Evolutionary conservation across 2,888 invertebrate species (phyloP), one percentile per base, ranked within the genome.

Genomic region (Drosophila pseudotakahashii): DNA sequence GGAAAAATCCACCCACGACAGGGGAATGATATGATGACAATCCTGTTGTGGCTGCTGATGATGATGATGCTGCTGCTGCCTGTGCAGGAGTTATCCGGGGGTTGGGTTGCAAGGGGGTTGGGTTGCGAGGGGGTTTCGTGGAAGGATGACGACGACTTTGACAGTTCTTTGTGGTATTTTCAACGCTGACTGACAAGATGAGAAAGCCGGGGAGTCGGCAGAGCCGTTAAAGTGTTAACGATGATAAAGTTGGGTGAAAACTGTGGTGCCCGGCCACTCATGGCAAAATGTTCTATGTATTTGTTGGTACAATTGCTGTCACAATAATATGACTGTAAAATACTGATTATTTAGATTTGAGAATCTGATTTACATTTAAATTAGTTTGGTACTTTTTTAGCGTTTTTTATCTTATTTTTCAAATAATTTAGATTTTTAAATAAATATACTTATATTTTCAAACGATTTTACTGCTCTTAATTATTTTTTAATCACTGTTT

Each of bases 111-210:
- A n/a, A 41, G 26, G 26, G 26, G 26, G 5, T 26, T 26, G 39
- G 41, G 19, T 62, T 51, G 11, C 3, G 10, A 16, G 37, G 39
- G 37, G 44, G 50, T 36, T 57, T 41, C 19, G 55, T 60, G 61
- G 61, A 16, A 68, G 47, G 53, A 52, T 52, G 51, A 68, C 71
- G 71, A 77, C 77, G 64, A 86, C 73, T 83, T 86, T 83, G 82
- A 86, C 86, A 88, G 81, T 83, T 81, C 88, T 88, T 86, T 86
- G 88, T 86, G 85, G 78, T 76, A 71, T 76, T 73, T 73, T 67
- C 50, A 58, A 26, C 66, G 61, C 37, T 44, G 19, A 47, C 53
- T 66, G 63, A 66, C 70, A 70, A 47, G 47, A 64, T 34, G 32
- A 32, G 13, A 37, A 14, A 16, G 10, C 34, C 23, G 6, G 47